Conservation (phyloP, 1,140 invertebrate genomes). For the Lasaia peninsularis region DNA sequence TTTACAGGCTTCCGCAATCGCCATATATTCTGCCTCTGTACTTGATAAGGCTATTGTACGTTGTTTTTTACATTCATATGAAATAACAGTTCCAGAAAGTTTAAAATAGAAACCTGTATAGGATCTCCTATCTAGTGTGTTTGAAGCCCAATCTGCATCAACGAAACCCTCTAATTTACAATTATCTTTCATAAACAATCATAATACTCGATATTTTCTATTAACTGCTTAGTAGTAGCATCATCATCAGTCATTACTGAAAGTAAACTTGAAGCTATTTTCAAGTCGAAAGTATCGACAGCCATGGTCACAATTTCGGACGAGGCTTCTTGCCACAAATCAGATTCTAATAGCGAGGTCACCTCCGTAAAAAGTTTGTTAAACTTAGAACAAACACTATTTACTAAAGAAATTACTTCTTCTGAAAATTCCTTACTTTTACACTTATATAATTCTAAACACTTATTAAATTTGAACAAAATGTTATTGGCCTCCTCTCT, state of each 20-base stretch:
- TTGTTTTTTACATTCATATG: slow-evolving; percentile 31
- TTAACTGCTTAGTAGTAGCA: background rate
- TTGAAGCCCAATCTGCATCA: slow-evolving; percentile 60
- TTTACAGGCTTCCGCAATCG: slow-evolving; percentile 9
- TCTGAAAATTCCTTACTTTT: background rate
- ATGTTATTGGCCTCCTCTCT: background rate
- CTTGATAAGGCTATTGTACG: slow-evolving; percentile 22
- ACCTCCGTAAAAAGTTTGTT: background rate
- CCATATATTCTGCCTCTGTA: slow-evolving; percentile 23
- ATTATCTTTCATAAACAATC: too few species aligned
- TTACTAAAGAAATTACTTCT: background rate
- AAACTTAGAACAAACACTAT: background rate
- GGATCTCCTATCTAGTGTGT: slow-evolving; percentile 48
- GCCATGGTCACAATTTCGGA: background rate
- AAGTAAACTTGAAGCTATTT: background rate
- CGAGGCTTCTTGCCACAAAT: background rate
- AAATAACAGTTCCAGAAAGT: slow-evolving; percentile 37
- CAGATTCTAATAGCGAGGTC: background rate
- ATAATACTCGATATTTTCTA: background rate
- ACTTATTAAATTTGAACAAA: background rate
- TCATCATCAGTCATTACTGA: background rate
- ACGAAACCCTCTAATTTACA: too few species aligned
- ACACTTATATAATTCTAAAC: background rate
- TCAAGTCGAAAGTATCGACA: background rate
- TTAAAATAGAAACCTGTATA: slow-evolving; percentile 52